A percentile compares a stretch with the other conserved stretches of the same genome.
Conservation (phyloP, 2,797 vertebrate species). For the Rhinatrema bivittatum region DNA sequence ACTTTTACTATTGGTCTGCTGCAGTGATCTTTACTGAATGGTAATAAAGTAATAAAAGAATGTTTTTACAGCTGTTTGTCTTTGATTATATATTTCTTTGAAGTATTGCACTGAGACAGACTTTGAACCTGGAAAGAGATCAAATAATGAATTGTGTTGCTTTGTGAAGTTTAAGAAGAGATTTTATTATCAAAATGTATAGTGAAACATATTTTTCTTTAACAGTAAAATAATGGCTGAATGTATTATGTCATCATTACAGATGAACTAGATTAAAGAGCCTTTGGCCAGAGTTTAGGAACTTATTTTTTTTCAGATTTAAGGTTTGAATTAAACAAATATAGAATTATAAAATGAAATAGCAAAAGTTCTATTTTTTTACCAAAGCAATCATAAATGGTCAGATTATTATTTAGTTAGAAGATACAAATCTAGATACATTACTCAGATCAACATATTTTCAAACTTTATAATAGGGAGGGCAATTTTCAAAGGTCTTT, state of each 20-base stretch:
- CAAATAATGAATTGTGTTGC: slow-evolving; percentile 91
- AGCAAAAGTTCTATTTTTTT: too few relatives aligned
- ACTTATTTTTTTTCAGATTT: slow-evolving; percentile 45
- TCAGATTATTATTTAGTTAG: too few relatives aligned
- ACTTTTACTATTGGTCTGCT: slow-evolving; percentile 72
- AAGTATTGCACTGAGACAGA: slow-evolving; percentile 95
- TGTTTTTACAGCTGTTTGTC: slow-evolving; percentile 99
- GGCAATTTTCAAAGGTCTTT: too few relatives aligned
- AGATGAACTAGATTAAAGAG: slow-evolving; percentile 73
- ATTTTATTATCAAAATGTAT: slow-evolving; percentile 95
- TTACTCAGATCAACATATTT: too few relatives aligned
- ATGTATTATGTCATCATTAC: slow-evolving; percentile 75
- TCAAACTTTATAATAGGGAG: too few relatives aligned
- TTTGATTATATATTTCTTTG: slow-evolving; percentile 98
- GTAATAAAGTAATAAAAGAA: slow-evolving; percentile 98
- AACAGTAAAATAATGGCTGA: slow-evolving; percentile 78
- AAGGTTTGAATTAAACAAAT: slow-evolving; percentile 38
- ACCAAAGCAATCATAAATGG: too few relatives aligned
- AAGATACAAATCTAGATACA: too few relatives aligned
- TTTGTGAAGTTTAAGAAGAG: slow-evolving; percentile 94
- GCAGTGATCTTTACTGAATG: slow-evolving; percentile 88
- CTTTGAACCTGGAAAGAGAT: slow-evolving; percentile 98
- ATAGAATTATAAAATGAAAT: slow-evolving; percentile 24
- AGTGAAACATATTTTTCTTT: slow-evolving; percentile 74
- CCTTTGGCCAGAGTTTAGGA: slow-evolving; percentile 55